These are phyloP conservation scores for Carlito syrichta DNA, from an alignment of 2,113 vertebrate species.

Conservation along the genomic window DNA sequence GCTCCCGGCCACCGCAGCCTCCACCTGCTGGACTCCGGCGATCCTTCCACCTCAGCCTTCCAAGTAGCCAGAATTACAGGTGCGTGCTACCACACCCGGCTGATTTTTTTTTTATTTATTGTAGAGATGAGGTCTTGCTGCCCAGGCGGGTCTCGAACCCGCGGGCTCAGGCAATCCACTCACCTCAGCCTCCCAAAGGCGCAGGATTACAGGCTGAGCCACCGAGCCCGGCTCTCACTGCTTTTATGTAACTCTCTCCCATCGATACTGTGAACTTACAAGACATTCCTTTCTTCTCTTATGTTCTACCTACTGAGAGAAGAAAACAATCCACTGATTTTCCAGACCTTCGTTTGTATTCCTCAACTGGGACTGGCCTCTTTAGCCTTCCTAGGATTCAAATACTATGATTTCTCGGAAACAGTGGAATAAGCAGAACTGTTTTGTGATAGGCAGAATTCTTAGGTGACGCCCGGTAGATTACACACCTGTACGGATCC, in stretches of 20 bases:
- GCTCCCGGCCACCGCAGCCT: too few relatives aligned
- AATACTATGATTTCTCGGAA: neutral
- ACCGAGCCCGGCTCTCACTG: too few relatives aligned
- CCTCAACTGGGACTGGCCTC: neutral
- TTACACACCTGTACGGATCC: neutral
- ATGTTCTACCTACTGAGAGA: neutral
- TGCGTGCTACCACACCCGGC: too few relatives aligned
- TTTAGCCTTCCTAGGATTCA: neutral
- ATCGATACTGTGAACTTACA: neutral
- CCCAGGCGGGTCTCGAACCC: too few relatives aligned
- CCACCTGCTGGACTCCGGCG: too few relatives aligned
- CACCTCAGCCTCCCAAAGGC: too few relatives aligned
- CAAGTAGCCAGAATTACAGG: too few relatives aligned
- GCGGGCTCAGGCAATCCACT: too few relatives aligned
- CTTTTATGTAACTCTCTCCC: neutral
- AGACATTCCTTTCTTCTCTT: neutral
- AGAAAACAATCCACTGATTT: slow-evolving; percentile 4
- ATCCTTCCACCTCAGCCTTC: too few relatives aligned
- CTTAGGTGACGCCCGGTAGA: neutral
- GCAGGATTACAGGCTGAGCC: too few relatives aligned
- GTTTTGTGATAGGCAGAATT: neutral
- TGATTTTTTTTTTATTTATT: too few relatives aligned
- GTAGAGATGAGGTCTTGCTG: too few relatives aligned
- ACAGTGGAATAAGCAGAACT: neutral
- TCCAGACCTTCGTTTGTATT: neutral